phyloP scores from a whole-genome alignment of 2,113 vertebrate species.

The Onychostoma macrolepis region DNA sequence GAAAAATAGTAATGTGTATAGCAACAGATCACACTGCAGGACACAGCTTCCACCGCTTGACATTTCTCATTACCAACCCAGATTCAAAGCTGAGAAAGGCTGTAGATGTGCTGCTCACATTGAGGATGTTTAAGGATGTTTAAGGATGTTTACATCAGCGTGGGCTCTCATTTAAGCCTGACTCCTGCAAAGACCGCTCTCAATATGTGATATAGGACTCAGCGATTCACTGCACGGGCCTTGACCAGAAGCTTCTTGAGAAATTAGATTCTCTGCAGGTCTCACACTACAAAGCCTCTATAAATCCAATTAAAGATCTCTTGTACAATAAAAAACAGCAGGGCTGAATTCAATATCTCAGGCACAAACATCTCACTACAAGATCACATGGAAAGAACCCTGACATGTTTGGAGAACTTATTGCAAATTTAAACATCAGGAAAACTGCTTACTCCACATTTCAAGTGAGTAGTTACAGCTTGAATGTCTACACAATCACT shows the following conservation, averaged over 20 bases:
- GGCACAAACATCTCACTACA: not conserved
- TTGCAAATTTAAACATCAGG: not conserved
- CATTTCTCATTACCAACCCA: not conserved
- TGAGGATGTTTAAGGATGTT: not conserved
- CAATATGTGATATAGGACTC: not conserved
- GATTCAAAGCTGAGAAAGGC: not conserved
- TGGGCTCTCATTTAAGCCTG: not conserved
- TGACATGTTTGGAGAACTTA: not conserved
- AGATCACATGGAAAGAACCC: not conserved
- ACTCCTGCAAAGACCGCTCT: no score
- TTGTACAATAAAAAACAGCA: not conserved
- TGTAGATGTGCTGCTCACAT: not conserved
- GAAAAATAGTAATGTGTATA: not conserved
- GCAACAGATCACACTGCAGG: not conserved
- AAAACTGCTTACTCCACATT: constrained; percentile 1
- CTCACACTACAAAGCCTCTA: not conserved
- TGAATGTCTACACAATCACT: not conserved
- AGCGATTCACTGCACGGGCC: not conserved
- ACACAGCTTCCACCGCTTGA: not conserved
- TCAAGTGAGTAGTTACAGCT: not conserved
- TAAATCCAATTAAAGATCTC: not conserved
- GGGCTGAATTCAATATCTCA: not conserved
- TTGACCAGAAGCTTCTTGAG: not conserved
- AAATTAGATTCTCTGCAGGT: not conserved
- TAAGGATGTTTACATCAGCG: constrained; percentile 6